Base-by-base conservation (phyloP, 2,113 vertebrate species). In the Dendrocopos noguchii region DNA sequence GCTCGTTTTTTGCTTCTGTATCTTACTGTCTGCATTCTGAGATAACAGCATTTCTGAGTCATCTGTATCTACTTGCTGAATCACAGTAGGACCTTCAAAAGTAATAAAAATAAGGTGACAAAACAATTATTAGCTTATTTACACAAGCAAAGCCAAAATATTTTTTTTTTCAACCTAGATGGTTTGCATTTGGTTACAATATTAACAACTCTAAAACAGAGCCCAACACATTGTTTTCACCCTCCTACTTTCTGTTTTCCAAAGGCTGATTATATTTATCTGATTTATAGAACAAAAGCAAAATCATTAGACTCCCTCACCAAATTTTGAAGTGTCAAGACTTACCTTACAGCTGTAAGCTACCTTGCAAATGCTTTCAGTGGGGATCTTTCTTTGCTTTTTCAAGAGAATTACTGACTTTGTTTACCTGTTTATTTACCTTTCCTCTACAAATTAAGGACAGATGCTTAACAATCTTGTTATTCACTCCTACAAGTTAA, bases 81-180 rank as follows among this genome's bases (percentile, higher is more conserved):
- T 78, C 33, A 95, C 65, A 21, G 90, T 42, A 92, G 95, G 18
- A 95, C 96, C 97, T 98, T 95, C 16, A 97, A 94, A 95, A 95
- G n/a, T 29, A 97, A 79, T 17, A 92, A 91, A 93, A 93, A 87
- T 81, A 91, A 67, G 15, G 7, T 59, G 12, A 93, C 55, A 87
- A 89, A 91, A 82, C 92, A 83, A 56, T 55, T 75, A 87, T 57
- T 75, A 80, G 42, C 15, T 85, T 88, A 77, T 50, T 76, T 64
- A 65, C 10, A 74, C 29, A 88, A 80, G 52, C 14, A 93, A 72
- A 36, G 11, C 7, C 33, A 70, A 80, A 93, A 73, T 33, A 52
- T n/a, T 22, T 74, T 92, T 74, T 92, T 93, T 91, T 92, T 90
- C 82, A 87, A 42, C 34, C 70, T 89, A 33, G 34, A 63, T 53